Evolutionary conservation across 2,888 invertebrate genomes (phyloP).

Genomic region (Trypoxylon attenuatum): DNA sequence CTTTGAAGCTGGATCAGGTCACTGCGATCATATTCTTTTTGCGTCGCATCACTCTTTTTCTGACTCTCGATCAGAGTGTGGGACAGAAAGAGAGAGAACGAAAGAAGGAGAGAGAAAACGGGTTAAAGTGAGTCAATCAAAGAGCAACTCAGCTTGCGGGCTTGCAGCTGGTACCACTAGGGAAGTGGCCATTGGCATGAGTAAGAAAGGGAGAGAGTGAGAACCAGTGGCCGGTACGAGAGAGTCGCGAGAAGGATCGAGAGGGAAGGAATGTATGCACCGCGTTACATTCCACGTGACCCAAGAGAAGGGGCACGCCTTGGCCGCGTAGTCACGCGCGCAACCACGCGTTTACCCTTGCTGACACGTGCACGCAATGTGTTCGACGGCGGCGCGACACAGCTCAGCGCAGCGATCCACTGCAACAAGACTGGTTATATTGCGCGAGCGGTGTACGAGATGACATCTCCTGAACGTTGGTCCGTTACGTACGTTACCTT

Average conservation of each 20-base stretch:
- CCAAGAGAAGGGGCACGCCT: constrained; percentile 68
- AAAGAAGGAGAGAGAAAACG: constrained; percentile 30
- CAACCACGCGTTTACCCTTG: constrained; percentile 67
- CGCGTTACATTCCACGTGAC: constrained; percentile 73
- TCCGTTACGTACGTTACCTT: constrained; percentile 20
- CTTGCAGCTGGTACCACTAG: too few species aligned
- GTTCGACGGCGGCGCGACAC: constrained; percentile 20
- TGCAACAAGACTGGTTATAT: constrained; percentile 24
- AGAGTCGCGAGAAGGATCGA: background rate
- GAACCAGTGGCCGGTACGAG: background rate
- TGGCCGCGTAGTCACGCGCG: constrained; percentile 67
- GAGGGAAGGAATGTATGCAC: constrained; percentile 25
- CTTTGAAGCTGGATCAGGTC: background rate
- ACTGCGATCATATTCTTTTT: too few species aligned
- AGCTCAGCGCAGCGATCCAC: too few species aligned
- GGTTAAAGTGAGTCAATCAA: constrained; percentile 15
- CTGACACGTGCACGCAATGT: constrained; percentile 61
- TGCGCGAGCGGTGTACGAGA: constrained; percentile 29
- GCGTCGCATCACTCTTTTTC: too few species aligned
- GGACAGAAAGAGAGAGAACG: background rate
- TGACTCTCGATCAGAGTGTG: too few species aligned
- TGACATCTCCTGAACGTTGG: constrained; percentile 43
- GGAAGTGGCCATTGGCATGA: constrained; percentile 18
- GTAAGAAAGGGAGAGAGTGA: constrained; percentile 26
- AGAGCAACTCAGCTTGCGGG: background rate